Percentiles rank a stretch among this genome's conserved stretches.
phyloP scores from a whole-genome alignment of 2,888 invertebrate genomes.

The Cantharis flavilabris region DNA sequence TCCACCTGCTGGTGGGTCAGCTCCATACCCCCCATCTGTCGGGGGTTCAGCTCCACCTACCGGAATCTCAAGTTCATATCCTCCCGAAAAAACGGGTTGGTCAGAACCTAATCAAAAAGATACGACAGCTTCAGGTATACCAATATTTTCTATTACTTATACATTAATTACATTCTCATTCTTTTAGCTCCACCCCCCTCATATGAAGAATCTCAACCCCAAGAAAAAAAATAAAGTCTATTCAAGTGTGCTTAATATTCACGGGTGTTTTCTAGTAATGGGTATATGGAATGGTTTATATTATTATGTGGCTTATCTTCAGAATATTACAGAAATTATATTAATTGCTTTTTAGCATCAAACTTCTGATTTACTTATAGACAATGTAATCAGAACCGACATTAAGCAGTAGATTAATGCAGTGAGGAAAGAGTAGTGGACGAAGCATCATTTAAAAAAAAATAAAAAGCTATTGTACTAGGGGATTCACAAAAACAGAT shows the following conservation, averaged over 20 bases:
- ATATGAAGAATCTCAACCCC: conserved; percentile 9
- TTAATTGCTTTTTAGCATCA: too few relatives aligned
- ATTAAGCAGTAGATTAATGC: neutral
- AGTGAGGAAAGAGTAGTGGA: neutral
- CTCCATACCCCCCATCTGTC: neutral
- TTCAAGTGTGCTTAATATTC: neutral
- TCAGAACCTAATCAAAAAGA: neutral
- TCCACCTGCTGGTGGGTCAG: neutral
- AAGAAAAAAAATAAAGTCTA: neutral
- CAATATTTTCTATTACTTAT: neutral
- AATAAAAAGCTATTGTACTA: neutral
- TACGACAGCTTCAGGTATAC: neutral
- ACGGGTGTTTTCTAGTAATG: neutral
- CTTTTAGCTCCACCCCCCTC: conserved; percentile 5
- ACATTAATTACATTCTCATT: neutral
- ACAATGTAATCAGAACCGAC: neutral
- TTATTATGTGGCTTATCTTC: neutral
- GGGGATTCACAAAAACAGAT: too few relatives aligned
- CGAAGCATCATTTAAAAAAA: too few relatives aligned
- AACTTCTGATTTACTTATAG: too few relatives aligned
- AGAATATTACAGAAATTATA: neutral
- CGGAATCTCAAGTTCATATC: neutral
- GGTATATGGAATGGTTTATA: neutral
- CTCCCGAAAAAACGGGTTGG: neutral
- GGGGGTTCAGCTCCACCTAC: neutral